These are phyloP conservation scores for Allophyes oxyacanthae DNA, from an alignment of 2,888 invertebrate species.

Conservation along the genomic window DNA sequence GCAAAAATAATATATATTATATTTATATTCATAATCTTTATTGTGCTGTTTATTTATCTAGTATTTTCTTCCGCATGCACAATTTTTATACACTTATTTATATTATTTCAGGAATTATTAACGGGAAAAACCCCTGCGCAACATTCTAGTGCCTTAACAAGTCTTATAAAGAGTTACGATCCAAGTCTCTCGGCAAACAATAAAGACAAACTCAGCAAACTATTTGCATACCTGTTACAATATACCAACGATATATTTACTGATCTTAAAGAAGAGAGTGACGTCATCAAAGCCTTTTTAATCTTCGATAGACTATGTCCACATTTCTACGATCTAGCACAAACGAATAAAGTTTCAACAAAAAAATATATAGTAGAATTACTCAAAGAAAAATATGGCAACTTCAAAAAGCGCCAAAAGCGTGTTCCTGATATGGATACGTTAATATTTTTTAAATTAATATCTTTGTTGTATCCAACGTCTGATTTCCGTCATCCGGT, in stretches of 20 bases:
- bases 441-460: conserved; percentile 94
- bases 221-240: conserved; percentile 94
- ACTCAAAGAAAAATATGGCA: conserved; percentile 92
- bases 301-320: conserved; percentile 89
- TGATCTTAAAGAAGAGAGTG: conserved; percentile 70
- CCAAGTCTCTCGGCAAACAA: conserved; percentile 94
- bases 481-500: conserved; percentile 97
- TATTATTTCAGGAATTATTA: conserved; percentile 86
- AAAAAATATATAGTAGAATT: conserved; percentile 91
- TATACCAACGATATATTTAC: conserved; percentile 92
- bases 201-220: conserved; percentile 92
- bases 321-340: conserved; percentile 91
- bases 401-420: conserved; percentile 90
- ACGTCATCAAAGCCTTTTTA: conserved; percentile 88
- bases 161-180: conserved; percentile 96
- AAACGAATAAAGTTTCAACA: conserved; percentile 91
- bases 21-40: too few species aligned
- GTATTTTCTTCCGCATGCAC: too few species aligned
- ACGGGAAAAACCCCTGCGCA: conserved; percentile 90
- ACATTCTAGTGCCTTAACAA: conserved; percentile 92
- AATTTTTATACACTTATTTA: not conserved
- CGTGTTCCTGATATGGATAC: conserved; percentile 91
- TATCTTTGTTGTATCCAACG: conserved; percentile 95
- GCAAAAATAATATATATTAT: too few species aligned
- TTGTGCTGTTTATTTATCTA: too few species aligned